Conservation (phyloP, 2,113 vertebrate genomes). For the Progne subis region DNA sequence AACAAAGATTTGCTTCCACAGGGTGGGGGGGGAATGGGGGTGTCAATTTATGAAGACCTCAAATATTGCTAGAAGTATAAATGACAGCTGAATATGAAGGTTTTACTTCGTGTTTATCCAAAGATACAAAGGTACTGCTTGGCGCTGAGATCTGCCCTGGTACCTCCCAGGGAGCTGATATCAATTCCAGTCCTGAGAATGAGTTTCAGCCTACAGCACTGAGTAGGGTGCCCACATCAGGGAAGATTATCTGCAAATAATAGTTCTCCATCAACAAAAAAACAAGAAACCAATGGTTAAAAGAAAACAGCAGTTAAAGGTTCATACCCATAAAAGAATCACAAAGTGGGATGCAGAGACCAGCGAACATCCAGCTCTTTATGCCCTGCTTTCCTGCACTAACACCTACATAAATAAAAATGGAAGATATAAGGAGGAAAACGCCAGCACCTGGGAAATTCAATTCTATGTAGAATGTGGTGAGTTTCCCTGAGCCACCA, state of each 20-base stretch:
- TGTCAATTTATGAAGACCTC: background rate
- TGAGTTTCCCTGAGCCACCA: background rate
- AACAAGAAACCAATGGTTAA: background rate
- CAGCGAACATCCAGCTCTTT: fast-evolving
- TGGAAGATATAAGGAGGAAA: background rate
- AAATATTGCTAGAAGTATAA: background rate
- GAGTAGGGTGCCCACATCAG: background rate
- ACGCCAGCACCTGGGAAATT: background rate
- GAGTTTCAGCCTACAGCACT: background rate
- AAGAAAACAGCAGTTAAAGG: background rate
- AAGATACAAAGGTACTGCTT: background rate
- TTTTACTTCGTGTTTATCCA: background rate
- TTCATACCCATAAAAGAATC: background rate
- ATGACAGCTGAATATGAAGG: background rate
- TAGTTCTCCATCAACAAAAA: background rate
- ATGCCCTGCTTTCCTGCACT: background rate
- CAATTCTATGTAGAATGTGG: fast-evolving
- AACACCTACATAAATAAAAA: background rate
- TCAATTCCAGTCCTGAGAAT: background rate
- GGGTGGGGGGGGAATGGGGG: fast-evolving
- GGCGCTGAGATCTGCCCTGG: background rate
- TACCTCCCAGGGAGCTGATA: background rate
- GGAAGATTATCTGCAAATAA: background rate
- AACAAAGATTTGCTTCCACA: background rate
- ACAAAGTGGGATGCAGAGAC: background rate